Percentiles rank a stretch among this genome's conserved stretches.
Evolutionary conservation across 2,888 invertebrate genomes (phyloP).

Genomic region (Phyllotreta cruciferae): DNA sequence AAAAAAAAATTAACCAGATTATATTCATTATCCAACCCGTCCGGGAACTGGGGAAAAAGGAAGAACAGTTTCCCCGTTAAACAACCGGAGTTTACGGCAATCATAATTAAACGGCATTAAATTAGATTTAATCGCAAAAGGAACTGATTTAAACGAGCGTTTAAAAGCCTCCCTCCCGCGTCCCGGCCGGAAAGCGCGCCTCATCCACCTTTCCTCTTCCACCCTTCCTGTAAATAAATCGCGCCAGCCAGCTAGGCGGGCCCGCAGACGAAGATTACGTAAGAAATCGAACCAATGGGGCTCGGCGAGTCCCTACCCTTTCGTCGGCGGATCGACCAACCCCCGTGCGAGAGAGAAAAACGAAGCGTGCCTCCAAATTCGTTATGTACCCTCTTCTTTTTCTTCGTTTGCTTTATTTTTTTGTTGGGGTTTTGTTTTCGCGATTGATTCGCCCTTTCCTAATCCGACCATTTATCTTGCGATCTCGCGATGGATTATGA

Average conservation of each 20-base stretch:
- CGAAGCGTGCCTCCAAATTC: slow-evolving; percentile 29
- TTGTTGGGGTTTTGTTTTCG: slow-evolving; percentile 25
- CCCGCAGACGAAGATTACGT: slow-evolving; percentile 48
- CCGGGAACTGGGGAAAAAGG: slow-evolving; percentile 7
- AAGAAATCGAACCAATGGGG: slow-evolving; percentile 52
- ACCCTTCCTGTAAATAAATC: slow-evolving; percentile 9
- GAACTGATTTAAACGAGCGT: slow-evolving; percentile 50
- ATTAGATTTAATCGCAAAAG: slow-evolving; percentile 54
- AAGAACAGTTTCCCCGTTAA: slow-evolving; percentile 36
- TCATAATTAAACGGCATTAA: slow-evolving; percentile 52
- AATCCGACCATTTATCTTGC: not conserved
- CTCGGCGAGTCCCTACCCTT: slow-evolving; percentile 45
- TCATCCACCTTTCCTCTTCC: slow-evolving; percentile 13
- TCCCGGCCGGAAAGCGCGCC: slow-evolving; percentile 46
- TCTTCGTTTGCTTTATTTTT: slow-evolving; percentile 20
- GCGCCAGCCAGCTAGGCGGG: slow-evolving; percentile 43
- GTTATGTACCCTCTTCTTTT: slow-evolving; percentile 26
- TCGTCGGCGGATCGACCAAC: slow-evolving; percentile 42
- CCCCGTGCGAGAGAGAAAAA: slow-evolving; percentile 36
- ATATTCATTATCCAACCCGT: too few relatives aligned
- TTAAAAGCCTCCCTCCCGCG: slow-evolving; percentile 43
- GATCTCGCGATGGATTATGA: too few relatives aligned
- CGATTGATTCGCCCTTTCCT: slow-evolving; percentile 28
- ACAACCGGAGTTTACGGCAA: slow-evolving; percentile 47
- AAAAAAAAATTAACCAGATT: too few relatives aligned